Percentiles rank a stretch among this genome's conserved stretches.
Evolutionary conservation across 2,797 vertebrate genomes (phyloP).

Genomic region (Hippocampus kuda): DNA sequence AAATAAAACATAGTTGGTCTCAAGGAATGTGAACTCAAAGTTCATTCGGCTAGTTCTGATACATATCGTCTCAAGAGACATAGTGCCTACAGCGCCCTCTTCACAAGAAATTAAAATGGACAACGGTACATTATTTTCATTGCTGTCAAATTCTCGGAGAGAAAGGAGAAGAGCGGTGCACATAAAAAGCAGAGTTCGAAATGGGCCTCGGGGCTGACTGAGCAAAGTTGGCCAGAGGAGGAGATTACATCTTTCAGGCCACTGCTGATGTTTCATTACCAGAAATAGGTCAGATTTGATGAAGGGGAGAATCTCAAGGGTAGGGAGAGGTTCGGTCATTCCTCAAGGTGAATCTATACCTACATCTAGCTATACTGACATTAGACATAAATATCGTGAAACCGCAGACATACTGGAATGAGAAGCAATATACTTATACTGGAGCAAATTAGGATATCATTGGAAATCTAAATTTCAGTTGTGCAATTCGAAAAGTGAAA

Average conservation of each 20-base stretch:
- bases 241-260: slow-evolving; percentile 32
- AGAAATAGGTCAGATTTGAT: slow-evolving; percentile 24
- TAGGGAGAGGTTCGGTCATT: not conserved
- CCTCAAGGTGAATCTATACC: slow-evolving; percentile 13
- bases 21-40: not conserved
- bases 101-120: slow-evolving; percentile 11
- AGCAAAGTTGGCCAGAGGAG: slow-evolving; percentile 20
- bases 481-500: too few species aligned
- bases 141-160: slow-evolving; percentile 21
- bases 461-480: too few species aligned
- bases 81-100: slow-evolving; percentile 1
- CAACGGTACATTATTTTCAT: slow-evolving; percentile 1
- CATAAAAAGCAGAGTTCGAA: slow-evolving; percentile 32
- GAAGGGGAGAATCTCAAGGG: slow-evolving; percentile 16
- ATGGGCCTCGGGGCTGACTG: slow-evolving; percentile 28
- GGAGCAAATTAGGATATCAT: too few species aligned
- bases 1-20: not conserved
- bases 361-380: slow-evolving; percentile 4
- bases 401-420: not conserved
- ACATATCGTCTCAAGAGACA: slow-evolving; percentile 3
- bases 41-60: not conserved
- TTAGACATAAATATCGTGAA: not conserved
- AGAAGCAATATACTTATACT: too few species aligned
- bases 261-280: slow-evolving; percentile 8
- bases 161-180: slow-evolving; percentile 1